These are phyloP conservation scores for Clostera curtula DNA, from an alignment of 2,888 invertebrate genomes.

Conservation along the genomic window DNA sequence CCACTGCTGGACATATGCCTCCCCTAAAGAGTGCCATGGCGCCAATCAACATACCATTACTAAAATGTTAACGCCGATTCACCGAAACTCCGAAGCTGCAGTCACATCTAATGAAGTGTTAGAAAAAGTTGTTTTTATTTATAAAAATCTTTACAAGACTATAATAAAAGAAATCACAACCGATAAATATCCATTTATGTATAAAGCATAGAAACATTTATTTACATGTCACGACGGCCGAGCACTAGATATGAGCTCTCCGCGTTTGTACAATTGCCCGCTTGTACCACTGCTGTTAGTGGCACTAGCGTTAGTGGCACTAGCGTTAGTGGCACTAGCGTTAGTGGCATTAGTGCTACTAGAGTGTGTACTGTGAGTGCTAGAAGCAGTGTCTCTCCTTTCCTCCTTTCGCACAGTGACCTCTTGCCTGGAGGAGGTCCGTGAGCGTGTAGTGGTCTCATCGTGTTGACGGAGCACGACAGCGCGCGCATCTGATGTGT, in stretches of 20 bases:
- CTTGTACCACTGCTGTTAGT: neutral
- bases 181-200: constrained; percentile 70
- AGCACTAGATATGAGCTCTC: constrained; percentile 88
- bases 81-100: too few relatives aligned
- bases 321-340: neutral
- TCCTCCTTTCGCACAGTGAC: constrained; percentile 54
- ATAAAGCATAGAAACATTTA: constrained; percentile 47
- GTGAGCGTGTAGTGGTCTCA: constrained; percentile 73
- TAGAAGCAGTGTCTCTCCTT: constrained; percentile 24
- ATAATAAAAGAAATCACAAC: constrained; percentile 32
- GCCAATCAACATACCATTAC: too few relatives aligned
- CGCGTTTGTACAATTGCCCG: constrained; percentile 82
- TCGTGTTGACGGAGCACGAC: constrained; percentile 54
- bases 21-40: too few relatives aligned
- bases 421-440: constrained; percentile 34
- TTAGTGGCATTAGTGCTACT: neutral
- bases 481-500: constrained; percentile 61
- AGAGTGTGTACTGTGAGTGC: neutral
- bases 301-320: neutral
- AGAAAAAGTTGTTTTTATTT: constrained; percentile 7
- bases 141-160: constrained; percentile 13
- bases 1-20: too few relatives aligned
- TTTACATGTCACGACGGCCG: constrained; percentile 63
- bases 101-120: too few relatives aligned
- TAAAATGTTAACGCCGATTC: too few relatives aligned